A percentile compares a stretch with the other conserved stretches of the same genome.
Evolutionary conservation across 2,888 invertebrate species (phyloP).

Genomic region (Acheta domesticus): DNA sequence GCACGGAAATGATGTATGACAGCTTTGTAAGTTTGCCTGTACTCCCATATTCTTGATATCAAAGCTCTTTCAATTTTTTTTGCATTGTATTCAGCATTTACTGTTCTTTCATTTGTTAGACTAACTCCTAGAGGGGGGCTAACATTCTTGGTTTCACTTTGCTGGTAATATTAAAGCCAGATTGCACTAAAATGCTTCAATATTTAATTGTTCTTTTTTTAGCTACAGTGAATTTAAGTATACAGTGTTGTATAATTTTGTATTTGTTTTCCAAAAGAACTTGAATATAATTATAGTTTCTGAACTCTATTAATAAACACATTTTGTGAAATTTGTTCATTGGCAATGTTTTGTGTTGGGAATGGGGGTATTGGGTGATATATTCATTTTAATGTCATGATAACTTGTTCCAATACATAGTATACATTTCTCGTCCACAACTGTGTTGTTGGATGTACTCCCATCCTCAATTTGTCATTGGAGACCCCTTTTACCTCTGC

Average conservation of each 20-base stretch:
- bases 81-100: not conserved
- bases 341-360: slow-evolving; percentile 30
- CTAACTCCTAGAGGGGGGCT: slow-evolving; percentile 18
- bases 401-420: not conserved
- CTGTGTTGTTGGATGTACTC: too few relatives aligned
- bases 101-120: slow-evolving; percentile 10
- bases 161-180: not conserved
- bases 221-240: not conserved
- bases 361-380: slow-evolving; percentile 10
- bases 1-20: not conserved
- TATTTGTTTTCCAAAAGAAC: slow-evolving; percentile 11
- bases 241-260: not conserved
- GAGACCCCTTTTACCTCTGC: too few relatives aligned
- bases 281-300: not conserved
- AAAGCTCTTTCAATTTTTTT: not conserved
- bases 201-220: not conserved
- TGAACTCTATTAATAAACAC: slow-evolving; percentile 4
- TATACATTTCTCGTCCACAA: not conserved
- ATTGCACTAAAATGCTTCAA: slow-evolving; percentile 12
- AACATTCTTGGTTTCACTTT: slow-evolving; percentile 1
- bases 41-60: slow-evolving; percentile 11
- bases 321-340: slow-evolving; percentile 23
- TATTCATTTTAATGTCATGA: not conserved
- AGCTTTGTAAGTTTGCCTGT: slow-evolving; percentile 18
- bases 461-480: too few relatives aligned